Evolutionary conservation across 2,888 invertebrate species (phyloP).

Genomic region (Notocelia uddmanniana): DNA sequence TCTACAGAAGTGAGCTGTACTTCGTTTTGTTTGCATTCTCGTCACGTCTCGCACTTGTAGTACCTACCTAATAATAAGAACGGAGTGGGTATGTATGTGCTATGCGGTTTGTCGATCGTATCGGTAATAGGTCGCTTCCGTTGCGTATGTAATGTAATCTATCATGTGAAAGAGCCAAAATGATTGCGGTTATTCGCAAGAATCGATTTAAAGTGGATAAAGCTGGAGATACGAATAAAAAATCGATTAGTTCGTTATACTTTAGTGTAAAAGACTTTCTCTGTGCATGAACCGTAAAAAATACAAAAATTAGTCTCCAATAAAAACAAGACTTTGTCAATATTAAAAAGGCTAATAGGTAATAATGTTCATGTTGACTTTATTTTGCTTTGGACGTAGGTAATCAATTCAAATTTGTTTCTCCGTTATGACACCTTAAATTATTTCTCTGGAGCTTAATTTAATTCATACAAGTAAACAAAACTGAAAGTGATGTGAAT

Average conservation of each 20-base stretch:
- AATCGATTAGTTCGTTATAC: constrained; percentile 42
- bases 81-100: constrained; percentile 50
- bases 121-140: constrained; percentile 61
- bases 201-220: constrained; percentile 64
- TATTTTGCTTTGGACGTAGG: constrained; percentile 16
- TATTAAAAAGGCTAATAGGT: constrained; percentile 19
- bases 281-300: constrained; percentile 43
- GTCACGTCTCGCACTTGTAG: constrained; percentile 31
- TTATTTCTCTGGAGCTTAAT: constrained; percentile 28
- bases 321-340: constrained; percentile 37
- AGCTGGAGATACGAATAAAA: constrained; percentile 37
- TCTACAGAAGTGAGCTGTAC: constrained; percentile 30
- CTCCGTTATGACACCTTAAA: constrained; percentile 6
- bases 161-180: constrained; percentile 69
- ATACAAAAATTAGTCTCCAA: constrained; percentile 32
- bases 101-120: constrained; percentile 56
- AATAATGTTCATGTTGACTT: constrained; percentile 18
- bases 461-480: constrained; percentile 53
- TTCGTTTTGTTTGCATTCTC: constrained; percentile 38
- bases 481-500: constrained; percentile 57
- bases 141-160: constrained; percentile 69
- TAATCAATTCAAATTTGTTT: constrained; percentile 21
- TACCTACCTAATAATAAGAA: constrained; percentile 40
- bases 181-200: constrained; percentile 67
- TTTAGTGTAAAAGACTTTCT: constrained; percentile 43